phyloP scores from a whole-genome alignment of 2,888 invertebrate genomes.

The Drosophila barbarae region DNA sequence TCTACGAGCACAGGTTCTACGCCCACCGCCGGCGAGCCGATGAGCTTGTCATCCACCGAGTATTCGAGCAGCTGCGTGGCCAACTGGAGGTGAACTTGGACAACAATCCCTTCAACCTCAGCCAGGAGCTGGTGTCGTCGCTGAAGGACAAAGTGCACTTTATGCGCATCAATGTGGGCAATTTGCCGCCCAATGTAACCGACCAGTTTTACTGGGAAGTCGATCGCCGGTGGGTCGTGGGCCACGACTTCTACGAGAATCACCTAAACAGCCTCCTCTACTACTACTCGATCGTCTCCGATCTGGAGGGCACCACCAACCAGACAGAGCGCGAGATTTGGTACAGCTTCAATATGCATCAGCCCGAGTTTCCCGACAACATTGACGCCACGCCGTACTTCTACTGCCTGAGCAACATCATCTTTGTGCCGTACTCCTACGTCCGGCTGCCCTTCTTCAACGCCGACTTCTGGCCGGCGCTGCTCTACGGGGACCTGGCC shows the following conservation, averaged over 20 bases:
- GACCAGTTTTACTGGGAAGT: conserved; percentile 54
- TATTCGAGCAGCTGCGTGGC: conserved; percentile 62
- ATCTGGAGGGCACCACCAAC: conserved; percentile 43
- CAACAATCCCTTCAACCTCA: conserved; percentile 57
- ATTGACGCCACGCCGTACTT: conserved; percentile 73
- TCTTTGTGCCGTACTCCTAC: conserved; percentile 71
- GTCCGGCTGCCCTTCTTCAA: conserved; percentile 69
- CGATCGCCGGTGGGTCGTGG: conserved; percentile 50
- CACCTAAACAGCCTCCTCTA: conserved; percentile 66
- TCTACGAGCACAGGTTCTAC: conserved; percentile 66
- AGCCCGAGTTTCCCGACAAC: conserved; percentile 64
- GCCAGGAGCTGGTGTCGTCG: conserved; percentile 43
- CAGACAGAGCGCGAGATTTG: conserved; percentile 35
- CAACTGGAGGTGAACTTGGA: conserved; percentile 55
- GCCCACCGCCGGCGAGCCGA: conserved; percentile 46
- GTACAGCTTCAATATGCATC: conserved; percentile 68
- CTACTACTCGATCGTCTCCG: conserved; percentile 48
- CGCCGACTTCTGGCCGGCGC: conserved; percentile 67
- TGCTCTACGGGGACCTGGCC: conserved; percentile 72
- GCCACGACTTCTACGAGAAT: conserved; percentile 63
- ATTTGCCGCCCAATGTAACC: conserved; percentile 62
- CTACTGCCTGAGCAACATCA: conserved; percentile 61
- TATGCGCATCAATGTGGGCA: conserved; percentile 69
- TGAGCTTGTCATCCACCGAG: conserved; percentile 55
- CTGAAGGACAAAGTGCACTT: conserved; percentile 56